A percentile compares a stretch with the other conserved stretches of the same genome.
phyloP scores from a whole-genome alignment of 35 echinoderm and acorn worm species.

The Heliocidaris tuberculata region DNA sequence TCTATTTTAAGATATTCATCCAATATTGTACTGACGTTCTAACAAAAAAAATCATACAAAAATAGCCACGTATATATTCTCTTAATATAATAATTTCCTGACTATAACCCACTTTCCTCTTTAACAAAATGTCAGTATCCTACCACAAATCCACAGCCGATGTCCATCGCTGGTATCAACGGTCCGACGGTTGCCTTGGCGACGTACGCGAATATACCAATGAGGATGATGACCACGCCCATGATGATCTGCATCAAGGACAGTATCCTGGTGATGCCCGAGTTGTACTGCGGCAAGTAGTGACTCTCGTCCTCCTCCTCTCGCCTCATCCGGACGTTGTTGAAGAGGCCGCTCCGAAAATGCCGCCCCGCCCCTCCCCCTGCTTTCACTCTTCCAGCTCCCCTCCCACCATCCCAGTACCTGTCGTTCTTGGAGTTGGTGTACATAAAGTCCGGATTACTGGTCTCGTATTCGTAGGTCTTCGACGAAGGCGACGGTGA shows the following conservation, averaged over 20 bases:
- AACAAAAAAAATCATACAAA: too few species aligned
- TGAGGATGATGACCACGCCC: slow-evolving; percentile 35
- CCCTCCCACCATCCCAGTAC: not conserved
- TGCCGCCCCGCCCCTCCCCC: not conserved
- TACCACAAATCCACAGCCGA: slow-evolving; percentile 37
- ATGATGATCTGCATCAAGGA: slow-evolving; percentile 41
- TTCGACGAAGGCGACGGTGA: not conserved
- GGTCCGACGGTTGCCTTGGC: slow-evolving; percentile 33
- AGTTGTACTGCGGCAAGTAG: not conserved
- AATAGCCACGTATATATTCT: too few species aligned
- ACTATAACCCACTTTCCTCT: too few species aligned
- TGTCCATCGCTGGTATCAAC: slow-evolving; percentile 38
- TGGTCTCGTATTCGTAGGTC: not conserved
- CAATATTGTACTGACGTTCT: too few species aligned
- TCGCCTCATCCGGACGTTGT: not conserved
- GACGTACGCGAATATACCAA: slow-evolving; percentile 36
- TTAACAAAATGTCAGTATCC: not conserved
- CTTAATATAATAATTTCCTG: too few species aligned
- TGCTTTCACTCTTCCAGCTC: not conserved
- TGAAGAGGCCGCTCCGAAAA: not conserved
- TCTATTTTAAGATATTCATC: too few species aligned
- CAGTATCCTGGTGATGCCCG: slow-evolving; percentile 4
- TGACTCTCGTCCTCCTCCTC: slow-evolving; percentile 21
- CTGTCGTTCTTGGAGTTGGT: not conserved
- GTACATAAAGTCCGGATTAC: not conserved